Conservation (phyloP, 1,140 invertebrate species). For the Drosophila santomea region DNA sequence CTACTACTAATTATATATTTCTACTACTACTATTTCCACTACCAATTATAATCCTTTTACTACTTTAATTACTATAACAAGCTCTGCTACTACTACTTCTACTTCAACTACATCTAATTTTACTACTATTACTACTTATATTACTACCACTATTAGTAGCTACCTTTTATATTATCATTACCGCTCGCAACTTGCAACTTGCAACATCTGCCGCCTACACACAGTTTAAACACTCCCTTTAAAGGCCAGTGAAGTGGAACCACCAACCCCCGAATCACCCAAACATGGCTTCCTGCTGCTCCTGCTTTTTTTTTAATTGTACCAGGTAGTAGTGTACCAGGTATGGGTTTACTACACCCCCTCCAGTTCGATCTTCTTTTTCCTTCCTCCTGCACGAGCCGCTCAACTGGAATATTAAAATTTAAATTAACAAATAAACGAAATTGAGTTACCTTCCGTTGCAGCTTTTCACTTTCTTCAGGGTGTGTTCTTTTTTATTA, state of each 20-base stretch:
- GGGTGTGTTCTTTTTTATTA: constrained; percentile 1
- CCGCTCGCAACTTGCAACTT: neutral
- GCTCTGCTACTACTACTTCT: too few species aligned
- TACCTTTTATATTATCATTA: neutral
- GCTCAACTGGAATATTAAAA: constrained; percentile 48
- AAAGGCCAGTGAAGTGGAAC: constrained; percentile 31
- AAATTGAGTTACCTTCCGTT: constrained; percentile 56
- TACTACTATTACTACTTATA: too few species aligned
- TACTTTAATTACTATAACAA: too few species aligned
- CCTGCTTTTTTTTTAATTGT: constrained; percentile 2
- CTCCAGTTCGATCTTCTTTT: neutral
- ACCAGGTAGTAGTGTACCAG: too few species aligned
- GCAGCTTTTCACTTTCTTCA: constrained; percentile 49
- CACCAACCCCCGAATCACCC: constrained; percentile 24
- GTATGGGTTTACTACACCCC: neutral
- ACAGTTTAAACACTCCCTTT: constrained; percentile 22
- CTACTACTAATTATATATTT: too few species aligned
- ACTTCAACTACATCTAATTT: too few species aligned
- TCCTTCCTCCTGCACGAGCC: neutral
- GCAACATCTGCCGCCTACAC: constrained; percentile 18
- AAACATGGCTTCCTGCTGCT: constrained; percentile 21
- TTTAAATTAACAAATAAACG: constrained; percentile 61
- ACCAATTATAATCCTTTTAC: too few species aligned
- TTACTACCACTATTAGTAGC: neutral
- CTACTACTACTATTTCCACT: constrained; percentile 1